Conservation (phyloP, 2,888 invertebrate genomes). For the Odontothrips loti region DNA sequence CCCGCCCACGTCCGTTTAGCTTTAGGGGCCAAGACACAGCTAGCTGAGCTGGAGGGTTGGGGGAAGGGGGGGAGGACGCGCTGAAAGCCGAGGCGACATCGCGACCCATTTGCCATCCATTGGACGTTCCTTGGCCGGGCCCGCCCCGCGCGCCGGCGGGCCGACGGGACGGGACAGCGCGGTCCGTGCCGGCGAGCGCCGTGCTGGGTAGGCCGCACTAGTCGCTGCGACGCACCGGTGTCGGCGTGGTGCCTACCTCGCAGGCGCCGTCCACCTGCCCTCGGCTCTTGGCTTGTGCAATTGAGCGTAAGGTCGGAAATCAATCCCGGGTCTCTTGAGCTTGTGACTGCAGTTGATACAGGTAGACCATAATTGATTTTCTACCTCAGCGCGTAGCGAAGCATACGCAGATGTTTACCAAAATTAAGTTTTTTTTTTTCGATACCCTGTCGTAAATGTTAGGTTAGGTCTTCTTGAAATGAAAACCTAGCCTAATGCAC, state of each 20-base stretch:
- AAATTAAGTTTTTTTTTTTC: too few relatives aligned
- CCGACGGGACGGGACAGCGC: too few relatives aligned
- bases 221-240: neutral
- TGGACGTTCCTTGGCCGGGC: neutral
- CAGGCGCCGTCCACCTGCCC: neutral
- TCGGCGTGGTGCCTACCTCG: neutral
- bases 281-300: neutral
- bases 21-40: neutral
- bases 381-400: too few relatives aligned
- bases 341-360: too few relatives aligned
- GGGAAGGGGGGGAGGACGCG: neutral
- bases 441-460: too few relatives aligned
- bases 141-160: neutral
- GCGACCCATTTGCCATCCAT: neutral
- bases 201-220: neutral
- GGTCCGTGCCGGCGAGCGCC: too few relatives aligned
- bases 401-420: too few relatives aligned
- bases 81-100: neutral
- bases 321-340: too few relatives aligned
- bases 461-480: too few relatives aligned
- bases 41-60: neutral
- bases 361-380: too few relatives aligned
- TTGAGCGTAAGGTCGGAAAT: too few relatives aligned
- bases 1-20: slow-evolving; percentile 11
- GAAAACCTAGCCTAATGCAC: too few relatives aligned